Conservation (phyloP, 2,113 vertebrate species). For the Istiophorus platypterus region DNA sequence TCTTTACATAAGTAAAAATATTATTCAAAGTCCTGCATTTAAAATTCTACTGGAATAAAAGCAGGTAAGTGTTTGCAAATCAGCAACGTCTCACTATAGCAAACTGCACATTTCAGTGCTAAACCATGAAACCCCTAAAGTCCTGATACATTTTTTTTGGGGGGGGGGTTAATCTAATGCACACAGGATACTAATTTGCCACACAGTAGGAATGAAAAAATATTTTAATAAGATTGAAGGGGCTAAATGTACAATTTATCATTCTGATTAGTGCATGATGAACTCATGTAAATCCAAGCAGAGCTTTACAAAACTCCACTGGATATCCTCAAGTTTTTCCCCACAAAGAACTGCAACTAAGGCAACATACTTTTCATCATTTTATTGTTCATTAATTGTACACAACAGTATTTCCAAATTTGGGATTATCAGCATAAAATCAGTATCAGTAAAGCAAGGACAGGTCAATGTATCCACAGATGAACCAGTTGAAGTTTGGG, state of each 20-base stretch:
- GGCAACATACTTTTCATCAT: background rate
- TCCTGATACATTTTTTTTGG: too few relatives aligned
- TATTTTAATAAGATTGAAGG: too few relatives aligned
- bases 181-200: background rate
- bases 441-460: background rate
- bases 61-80: too few relatives aligned
- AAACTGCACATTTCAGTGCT: too few relatives aligned
- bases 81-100: too few relatives aligned
- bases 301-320: background rate
- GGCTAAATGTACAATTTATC: too few relatives aligned
- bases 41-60: background rate
- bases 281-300: background rate
- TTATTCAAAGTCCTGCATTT: background rate
- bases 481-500: background rate
- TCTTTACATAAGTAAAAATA: background rate
- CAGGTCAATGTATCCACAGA: background rate
- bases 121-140: too few relatives aligned
- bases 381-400: conserved; percentile 64
- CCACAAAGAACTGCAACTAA: conserved; percentile 1
- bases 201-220: too few relatives aligned
- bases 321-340: too few relatives aligned
- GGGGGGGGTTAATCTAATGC: background rate
- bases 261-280: background rate
- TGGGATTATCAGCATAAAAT: background rate
- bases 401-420: background rate